Percentiles rank a stretch among this genome's conserved stretches.
These are phyloP conservation scores for Parapristionchus giblindavisi DNA, from an alignment of 2,888 invertebrate genomes.

Conservation along the genomic window DNA sequence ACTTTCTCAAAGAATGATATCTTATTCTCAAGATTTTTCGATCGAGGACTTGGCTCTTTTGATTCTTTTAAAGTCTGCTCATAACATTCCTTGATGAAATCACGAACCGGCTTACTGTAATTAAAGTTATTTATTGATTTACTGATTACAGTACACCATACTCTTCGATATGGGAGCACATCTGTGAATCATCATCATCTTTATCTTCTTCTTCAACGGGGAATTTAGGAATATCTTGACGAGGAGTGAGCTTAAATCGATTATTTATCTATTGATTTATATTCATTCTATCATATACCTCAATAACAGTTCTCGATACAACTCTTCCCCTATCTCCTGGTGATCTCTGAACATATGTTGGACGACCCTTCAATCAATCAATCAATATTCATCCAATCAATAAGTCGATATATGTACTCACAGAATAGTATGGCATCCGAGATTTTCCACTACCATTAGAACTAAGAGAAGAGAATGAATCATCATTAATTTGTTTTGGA, in stretches of 20 bases:
- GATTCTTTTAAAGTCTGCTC: conserved; percentile 21
- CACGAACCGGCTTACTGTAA: conserved; percentile 22
- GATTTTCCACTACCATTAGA: conserved; percentile 25
- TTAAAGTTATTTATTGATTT: background rate
- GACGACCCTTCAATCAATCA: background rate
- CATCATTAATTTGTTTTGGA: background rate
- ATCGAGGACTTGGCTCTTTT: conserved; percentile 8
- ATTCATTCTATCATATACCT: background rate
- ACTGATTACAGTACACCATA: background rate
- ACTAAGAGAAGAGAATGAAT: conserved; percentile 7
- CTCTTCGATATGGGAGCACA: conserved; percentile 18
- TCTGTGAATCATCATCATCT: background rate
- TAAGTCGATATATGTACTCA: conserved; percentile 17
- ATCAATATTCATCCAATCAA: background rate
- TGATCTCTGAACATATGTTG: conserved; percentile 3
- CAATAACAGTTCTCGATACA: background rate
- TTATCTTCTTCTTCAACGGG: background rate
- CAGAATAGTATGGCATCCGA: conserved; percentile 21
- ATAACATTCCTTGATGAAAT: conserved; percentile 17
- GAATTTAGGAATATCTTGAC: background rate
- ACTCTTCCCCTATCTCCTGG: background rate
- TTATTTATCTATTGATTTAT: background rate
- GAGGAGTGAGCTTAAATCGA: background rate
- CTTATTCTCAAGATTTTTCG: conserved; percentile 4
- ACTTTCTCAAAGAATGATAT: conserved; percentile 25